Conservation (phyloP, 2,888 invertebrate genomes). For the Tetramorium bicarinatum region DNA sequence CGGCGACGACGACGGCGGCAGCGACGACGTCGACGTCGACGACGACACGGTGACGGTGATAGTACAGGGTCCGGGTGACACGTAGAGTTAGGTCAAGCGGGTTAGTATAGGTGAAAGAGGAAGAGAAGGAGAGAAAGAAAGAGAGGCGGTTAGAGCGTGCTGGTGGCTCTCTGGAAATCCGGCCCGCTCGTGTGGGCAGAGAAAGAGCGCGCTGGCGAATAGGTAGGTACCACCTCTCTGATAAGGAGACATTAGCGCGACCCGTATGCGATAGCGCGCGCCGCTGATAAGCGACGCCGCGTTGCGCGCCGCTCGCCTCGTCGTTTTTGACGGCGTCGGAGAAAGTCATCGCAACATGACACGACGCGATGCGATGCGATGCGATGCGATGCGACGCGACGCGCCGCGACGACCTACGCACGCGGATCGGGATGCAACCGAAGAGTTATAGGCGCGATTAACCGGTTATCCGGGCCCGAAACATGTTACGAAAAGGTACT, state of each 20-base stretch:
- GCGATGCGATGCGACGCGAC: not conserved
- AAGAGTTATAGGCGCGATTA: conserved; percentile 42
- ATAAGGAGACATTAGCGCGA: conserved; percentile 86
- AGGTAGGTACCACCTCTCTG: conserved; percentile 76
- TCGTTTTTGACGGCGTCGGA: conserved; percentile 71
- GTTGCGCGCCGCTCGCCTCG: conserved; percentile 54
- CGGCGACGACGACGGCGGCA: conserved; percentile 70
- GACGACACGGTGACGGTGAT: conserved; percentile 16
- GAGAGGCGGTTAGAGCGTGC: conserved; percentile 68
- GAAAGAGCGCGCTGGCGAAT: conserved; percentile 71
- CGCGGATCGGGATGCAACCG: conserved; percentile 4
- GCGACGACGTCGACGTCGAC: conserved; percentile 13
- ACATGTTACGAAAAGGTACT: not conserved
- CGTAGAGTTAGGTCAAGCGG: conserved; percentile 64
- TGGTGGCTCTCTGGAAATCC: conserved; percentile 78
- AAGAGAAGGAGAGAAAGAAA: no score
- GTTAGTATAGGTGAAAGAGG: conserved; percentile 60
- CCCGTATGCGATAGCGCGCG: conserved; percentile 84
- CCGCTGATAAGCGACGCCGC: conserved; percentile 78
- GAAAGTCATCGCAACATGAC: conserved; percentile 48
- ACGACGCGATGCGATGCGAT: not conserved
- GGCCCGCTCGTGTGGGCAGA: conserved; percentile 75
- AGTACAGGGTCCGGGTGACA: conserved; percentile 40
- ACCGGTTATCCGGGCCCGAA: conserved; percentile 34
- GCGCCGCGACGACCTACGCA: not conserved